These are phyloP conservation scores for Amblyteles armatorius DNA, from an alignment of 2,888 invertebrate species.

Conservation along the genomic window DNA sequence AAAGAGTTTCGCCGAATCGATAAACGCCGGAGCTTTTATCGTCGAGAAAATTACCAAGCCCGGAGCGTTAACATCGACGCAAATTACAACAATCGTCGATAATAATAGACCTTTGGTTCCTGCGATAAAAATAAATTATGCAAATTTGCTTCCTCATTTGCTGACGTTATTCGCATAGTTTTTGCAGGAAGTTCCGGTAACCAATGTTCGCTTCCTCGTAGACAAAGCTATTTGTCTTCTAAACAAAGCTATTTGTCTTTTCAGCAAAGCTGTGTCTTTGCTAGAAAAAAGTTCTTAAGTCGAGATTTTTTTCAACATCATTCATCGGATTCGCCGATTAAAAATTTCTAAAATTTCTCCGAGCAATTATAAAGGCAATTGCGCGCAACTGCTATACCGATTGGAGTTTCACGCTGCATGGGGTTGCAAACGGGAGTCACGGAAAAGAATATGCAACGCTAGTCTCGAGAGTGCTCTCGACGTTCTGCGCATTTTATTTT, in stretches of 20 bases:
- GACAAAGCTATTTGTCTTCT: neutral
- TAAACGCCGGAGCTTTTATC: constrained; percentile 16
- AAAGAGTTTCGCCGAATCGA: constrained; percentile 23
- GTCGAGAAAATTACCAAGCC: constrained; percentile 1
- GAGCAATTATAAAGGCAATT: constrained; percentile 52
- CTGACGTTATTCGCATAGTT: neutral
- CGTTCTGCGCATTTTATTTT: constrained; percentile 51
- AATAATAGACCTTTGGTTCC: neutral
- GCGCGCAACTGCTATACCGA: constrained; percentile 43
- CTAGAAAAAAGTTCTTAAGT: neutral
- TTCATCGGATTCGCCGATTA: neutral
- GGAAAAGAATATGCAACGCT: constrained; percentile 42
- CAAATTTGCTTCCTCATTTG: neutral
- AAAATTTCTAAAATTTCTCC: neutral
- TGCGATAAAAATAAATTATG: neutral
- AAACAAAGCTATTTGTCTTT: no score
- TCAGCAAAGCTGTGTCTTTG: neutral
- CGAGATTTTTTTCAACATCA: neutral
- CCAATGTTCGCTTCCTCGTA: neutral
- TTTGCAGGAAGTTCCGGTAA: neutral
- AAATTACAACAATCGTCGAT: neutral
- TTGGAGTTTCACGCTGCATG: constrained; percentile 30
- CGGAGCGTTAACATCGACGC: neutral
- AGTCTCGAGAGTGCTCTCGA: constrained; percentile 58
- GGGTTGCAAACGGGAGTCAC: constrained; percentile 15